These are phyloP conservation scores for Bombyx huttoni DNA, from an alignment of 2,888 invertebrate genomes.

Conservation along the genomic window DNA sequence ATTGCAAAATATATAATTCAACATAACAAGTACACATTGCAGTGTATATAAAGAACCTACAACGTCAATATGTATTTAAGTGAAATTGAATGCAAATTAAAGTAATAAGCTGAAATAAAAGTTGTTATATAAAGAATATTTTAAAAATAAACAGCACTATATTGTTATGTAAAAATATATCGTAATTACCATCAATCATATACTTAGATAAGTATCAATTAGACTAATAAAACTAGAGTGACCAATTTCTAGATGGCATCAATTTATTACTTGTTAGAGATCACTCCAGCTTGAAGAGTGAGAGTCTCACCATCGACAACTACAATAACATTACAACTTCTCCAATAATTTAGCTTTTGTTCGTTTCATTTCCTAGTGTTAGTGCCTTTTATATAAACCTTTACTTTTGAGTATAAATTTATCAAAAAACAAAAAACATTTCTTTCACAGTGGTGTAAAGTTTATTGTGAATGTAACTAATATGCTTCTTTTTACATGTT, in stretches of 20 bases:
- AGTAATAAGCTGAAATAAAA: neutral
- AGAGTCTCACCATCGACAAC: neutral
- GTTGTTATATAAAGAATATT: neutral
- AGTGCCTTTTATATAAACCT: neutral
- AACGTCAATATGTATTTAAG: neutral
- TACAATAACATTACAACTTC: neutral
- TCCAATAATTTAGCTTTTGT: neutral
- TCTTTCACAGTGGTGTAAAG: neutral
- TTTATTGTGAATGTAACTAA: neutral
- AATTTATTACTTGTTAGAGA: neutral
- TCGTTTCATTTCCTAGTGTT: neutral
- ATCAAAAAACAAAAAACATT: neutral
- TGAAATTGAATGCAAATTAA: neutral
- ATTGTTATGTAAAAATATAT: neutral
- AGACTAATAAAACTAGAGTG: neutral
- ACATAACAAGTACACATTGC: neutral
- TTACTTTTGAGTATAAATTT: neutral
- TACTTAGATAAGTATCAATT: neutral
- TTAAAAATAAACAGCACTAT: neutral
- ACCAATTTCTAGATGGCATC: neutral
- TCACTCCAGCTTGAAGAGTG: neutral
- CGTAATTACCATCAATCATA: neutral
- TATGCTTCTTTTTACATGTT: neutral
- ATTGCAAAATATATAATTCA: slow-evolving; percentile 35
- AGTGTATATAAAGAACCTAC: neutral